phyloP scores from a whole-genome alignment of 1,140 invertebrate species.

The Phocides pigmalion region DNA sequence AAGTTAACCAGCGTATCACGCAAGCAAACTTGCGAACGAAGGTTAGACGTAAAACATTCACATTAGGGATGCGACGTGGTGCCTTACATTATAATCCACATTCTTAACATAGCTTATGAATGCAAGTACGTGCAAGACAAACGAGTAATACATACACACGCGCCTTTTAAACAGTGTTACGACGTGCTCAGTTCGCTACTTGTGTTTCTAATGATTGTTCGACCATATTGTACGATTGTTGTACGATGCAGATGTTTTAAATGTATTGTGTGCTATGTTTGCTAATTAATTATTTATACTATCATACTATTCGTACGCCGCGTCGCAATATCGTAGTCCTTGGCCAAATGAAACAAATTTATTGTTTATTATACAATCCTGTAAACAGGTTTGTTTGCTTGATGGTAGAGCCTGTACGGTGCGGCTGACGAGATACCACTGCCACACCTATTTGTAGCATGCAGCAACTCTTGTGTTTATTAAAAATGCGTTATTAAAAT shows the following conservation, averaged over 20 bases:
- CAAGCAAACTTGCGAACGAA: not conserved
- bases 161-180: slow-evolving; percentile 29
- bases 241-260: not conserved
- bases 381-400: no score
- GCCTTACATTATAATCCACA: slow-evolving; percentile 24
- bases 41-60: not conserved
- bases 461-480: no score
- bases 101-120: slow-evolving; percentile 26
- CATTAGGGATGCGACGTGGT: slow-evolving; percentile 17
- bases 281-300: slow-evolving; percentile 6
- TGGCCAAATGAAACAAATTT: no score
- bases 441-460: no score
- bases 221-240: not conserved
- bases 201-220: slow-evolving; percentile 15
- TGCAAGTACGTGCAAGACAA: slow-evolving; percentile 23
- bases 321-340: no score
- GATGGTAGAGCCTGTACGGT: no score
- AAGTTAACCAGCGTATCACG: not conserved
- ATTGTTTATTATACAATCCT: no score
- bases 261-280: slow-evolving; percentile 1
- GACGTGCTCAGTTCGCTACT: slow-evolving; percentile 16
- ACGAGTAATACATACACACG: slow-evolving; percentile 24
- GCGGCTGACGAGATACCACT: no score
- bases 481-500: no score
- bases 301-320: not conserved